These are phyloP conservation scores for Reticulitermes lucifugus DNA, from an alignment of 2,888 invertebrate species.

Conservation along the genomic window DNA sequence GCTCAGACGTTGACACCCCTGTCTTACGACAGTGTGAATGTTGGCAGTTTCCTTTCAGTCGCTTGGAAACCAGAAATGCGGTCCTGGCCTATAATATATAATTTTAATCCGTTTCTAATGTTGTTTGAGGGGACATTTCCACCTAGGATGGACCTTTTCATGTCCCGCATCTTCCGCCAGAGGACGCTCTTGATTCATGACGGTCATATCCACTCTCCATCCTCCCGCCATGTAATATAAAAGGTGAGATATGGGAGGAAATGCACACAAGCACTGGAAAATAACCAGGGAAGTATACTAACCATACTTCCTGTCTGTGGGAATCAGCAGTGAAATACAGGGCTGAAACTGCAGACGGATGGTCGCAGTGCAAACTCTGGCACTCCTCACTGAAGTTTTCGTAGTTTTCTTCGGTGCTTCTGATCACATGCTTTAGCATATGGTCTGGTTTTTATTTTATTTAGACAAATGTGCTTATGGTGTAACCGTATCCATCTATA, in stretches of 20 bases:
- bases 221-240: background rate
- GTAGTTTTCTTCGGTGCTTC: too few species aligned
- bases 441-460: too few species aligned
- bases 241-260: slow-evolving; percentile 6
- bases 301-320: background rate
- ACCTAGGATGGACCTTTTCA: slow-evolving; percentile 5
- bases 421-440: too few species aligned
- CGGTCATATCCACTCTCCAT: slow-evolving; percentile 7
- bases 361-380: too few species aligned
- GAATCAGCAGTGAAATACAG: background rate
- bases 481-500: too few species aligned
- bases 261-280: background rate
- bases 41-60: background rate
- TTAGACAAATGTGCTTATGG: too few species aligned
- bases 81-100: background rate
- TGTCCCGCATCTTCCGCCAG: background rate
- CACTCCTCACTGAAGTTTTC: too few species aligned
- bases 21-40: slow-evolving; percentile 2
- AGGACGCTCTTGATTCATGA: background rate
- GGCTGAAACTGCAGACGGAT: too few species aligned
- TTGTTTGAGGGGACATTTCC: slow-evolving; percentile 6
- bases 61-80: background rate
- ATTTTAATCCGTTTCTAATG: slow-evolving; percentile 13
- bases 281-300: background rate
- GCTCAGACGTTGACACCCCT: background rate